Evolutionary conservation across 2,797 vertebrate genomes (phyloP).

Genomic region (Delichon dasypus): DNA sequence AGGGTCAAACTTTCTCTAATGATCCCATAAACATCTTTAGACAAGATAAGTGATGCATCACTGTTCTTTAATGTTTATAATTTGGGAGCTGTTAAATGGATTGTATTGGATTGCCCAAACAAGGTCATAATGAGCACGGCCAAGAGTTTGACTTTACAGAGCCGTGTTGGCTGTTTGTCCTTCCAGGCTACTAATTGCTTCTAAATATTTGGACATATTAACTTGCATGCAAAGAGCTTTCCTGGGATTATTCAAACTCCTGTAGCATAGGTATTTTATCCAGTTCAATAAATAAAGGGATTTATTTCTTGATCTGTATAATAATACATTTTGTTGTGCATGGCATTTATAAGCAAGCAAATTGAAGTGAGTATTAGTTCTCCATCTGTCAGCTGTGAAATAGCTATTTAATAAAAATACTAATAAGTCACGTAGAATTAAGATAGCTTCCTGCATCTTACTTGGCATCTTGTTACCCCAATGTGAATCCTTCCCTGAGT

Average conservation of each 20-base stretch:
- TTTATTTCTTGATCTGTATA: not conserved
- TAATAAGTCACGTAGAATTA: not conserved
- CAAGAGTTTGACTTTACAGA: not conserved
- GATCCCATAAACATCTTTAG: not conserved
- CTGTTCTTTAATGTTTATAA: not conserved
- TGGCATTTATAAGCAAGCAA: not conserved
- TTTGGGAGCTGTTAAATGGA: not conserved
- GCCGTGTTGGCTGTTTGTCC: not conserved
- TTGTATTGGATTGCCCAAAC: not conserved
- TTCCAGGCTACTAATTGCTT: not conserved
- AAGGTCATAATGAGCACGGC: not conserved
- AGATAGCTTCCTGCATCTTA: not conserved
- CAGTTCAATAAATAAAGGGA: not conserved
- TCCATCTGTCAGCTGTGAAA: conserved; percentile 28
- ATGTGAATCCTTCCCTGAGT: not conserved
- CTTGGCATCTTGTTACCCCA: not conserved
- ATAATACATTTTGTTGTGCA: not conserved
- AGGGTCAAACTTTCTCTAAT: not conserved
- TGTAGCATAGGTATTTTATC: not conserved
- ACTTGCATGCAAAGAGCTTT: not conserved
- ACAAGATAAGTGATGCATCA: not conserved
- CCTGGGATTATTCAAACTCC: not conserved
- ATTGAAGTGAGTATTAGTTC: not conserved
- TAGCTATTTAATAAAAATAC: not conserved
- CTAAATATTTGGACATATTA: not conserved